Percentiles rank a stretch among this genome's conserved stretches.
phyloP scores from a whole-genome alignment of 2,113 vertebrate genomes.

The Climacteris rufus region DNA sequence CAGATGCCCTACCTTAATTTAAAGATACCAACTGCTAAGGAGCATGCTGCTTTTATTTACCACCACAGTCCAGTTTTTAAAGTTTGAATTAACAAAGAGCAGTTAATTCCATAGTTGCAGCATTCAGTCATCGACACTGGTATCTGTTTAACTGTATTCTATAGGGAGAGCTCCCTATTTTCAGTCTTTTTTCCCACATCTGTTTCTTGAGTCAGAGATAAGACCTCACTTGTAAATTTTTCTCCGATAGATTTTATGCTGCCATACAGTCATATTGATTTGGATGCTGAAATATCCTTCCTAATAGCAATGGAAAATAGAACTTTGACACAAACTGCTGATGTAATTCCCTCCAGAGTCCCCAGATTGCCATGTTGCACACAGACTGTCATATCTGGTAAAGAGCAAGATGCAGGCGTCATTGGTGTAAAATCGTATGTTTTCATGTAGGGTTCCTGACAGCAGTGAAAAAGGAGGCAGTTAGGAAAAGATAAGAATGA shows the following conservation, averaged over 20 bases:
- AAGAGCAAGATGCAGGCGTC: neutral
- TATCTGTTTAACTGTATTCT: neutral
- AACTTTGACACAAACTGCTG: neutral
- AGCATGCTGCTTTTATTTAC: neutral
- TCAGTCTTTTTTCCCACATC: neutral
- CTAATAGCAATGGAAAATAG: constrained; percentile 4
- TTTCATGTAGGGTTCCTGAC: neutral
- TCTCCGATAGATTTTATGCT: neutral
- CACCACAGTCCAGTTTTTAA: neutral
- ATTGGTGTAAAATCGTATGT: neutral
- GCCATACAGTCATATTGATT: neutral
- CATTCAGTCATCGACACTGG: neutral
- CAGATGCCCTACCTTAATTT: neutral
- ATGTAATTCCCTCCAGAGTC: neutral
- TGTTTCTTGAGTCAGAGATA: neutral
- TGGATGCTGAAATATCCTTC: constrained; percentile 23
- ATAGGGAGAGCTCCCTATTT: neutral
- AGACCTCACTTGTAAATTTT: neutral
- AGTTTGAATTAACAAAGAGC: neutral
- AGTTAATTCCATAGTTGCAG: neutral
- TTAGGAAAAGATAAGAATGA: neutral
- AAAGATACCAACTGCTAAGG: neutral
- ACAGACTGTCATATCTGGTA: neutral
- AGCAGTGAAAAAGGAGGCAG: neutral
- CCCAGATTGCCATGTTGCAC: neutral